These are phyloP conservation scores for Xylocampa areola DNA, from an alignment of 2,888 invertebrate genomes.

Conservation along the genomic window DNA sequence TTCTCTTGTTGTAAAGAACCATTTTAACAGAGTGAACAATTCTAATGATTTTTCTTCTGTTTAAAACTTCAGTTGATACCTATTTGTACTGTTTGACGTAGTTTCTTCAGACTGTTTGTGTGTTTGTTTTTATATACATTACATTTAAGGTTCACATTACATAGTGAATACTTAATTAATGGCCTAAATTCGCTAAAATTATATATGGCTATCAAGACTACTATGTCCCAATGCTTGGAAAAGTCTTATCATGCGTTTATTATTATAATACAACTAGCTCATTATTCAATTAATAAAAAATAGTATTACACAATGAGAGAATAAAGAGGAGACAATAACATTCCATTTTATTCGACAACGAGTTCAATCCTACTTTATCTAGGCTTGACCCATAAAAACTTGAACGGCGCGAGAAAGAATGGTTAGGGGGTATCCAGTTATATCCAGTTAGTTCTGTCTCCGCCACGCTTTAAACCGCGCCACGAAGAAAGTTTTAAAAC, in stretches of 20 bases:
- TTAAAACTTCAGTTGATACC: too few relatives aligned
- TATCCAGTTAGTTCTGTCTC: conserved; percentile 83
- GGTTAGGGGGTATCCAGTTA: conserved; percentile 77
- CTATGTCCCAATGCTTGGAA: too few relatives aligned
- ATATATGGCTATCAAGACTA: too few relatives aligned
- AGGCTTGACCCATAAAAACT: conserved; percentile 87
- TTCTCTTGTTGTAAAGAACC: neutral
- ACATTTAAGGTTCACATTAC: too few relatives aligned
- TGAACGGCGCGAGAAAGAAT: conserved; percentile 76
- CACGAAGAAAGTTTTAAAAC: conserved; percentile 82
- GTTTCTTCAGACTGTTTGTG: too few relatives aligned
- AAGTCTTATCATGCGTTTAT: too few relatives aligned
- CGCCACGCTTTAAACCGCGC: conserved; percentile 77
- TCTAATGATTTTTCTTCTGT: neutral
- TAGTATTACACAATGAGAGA: conserved; percentile 7
- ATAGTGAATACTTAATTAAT: too few relatives aligned
- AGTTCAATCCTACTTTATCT: conserved; percentile 81
- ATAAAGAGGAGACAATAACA: conserved; percentile 34
- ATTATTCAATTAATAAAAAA: conserved; percentile 23
- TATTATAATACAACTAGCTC: too few relatives aligned
- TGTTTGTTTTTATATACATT: too few relatives aligned
- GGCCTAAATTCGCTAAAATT: too few relatives aligned
- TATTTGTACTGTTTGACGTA: too few relatives aligned
- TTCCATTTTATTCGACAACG: conserved; percentile 50
- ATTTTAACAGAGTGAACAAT: neutral